Base-by-base conservation (phyloP, 2,888 invertebrate species). In the Ceramica pisi region DNA sequence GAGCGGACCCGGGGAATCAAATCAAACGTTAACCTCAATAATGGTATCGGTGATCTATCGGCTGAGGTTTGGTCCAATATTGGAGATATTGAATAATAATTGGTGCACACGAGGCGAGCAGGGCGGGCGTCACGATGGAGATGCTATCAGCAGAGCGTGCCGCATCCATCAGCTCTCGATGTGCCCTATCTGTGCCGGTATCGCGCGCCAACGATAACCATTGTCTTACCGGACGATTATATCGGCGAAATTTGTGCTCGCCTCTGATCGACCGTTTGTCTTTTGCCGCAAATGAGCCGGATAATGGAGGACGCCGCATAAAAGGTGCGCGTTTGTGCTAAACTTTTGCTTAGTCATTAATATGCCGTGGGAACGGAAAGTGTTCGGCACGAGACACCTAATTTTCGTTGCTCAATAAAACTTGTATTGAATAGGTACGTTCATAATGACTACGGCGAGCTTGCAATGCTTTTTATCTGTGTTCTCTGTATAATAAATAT, bases 21-120 rank as follows among this genome's bases (percentile, higher is more conserved):
- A 91, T 90, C 90, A 90, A 88, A 90, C 86, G 87, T 91, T 92
- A 88, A 93, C 92, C 92, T 89, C 90, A 90, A 92, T 92, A 90
- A 90, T 89, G 82, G 84, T 90, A 91, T 90, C 88, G 84, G 85
- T 82, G 88, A 90, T 84, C 82, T 83, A 85, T 82, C 75, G 78
- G 82, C 75, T 78, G 69, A 68, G 78, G 80, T 83, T 87, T 81
- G 80, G 80, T 75, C 81, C 81, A 82, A 86, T 88, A 86, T 89
- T 85, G 82, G 85, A 90, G 89, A 94, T 94, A 95, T 95, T 95
- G 95, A 95, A 95, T 95, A 94, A 94, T 95, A 95, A 95, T 95
- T 95, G 95, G 94, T 94, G 92, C 94, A 93, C 91, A 91, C 91
- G 91, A 90, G 90, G 75, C 83, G 74, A 77, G 68, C 82, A 82